A percentile compares a stretch with the other conserved stretches of the same genome.
These are phyloP conservation scores for Panzeria rudis DNA, from an alignment of 2,888 invertebrate species.

Conservation along the genomic window DNA sequence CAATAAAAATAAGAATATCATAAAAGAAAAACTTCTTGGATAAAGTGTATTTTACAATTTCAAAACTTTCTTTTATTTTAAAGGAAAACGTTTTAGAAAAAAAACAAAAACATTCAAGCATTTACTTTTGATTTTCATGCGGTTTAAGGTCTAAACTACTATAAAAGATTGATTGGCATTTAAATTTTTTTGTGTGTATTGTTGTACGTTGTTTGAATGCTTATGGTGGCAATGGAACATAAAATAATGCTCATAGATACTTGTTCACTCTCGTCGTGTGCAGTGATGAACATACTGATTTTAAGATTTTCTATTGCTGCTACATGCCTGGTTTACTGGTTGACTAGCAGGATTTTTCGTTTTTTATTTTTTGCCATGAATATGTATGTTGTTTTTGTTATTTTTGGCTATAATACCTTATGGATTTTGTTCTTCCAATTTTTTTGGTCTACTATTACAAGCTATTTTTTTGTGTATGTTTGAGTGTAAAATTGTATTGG, in stretches of 20 bases:
- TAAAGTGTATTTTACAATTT: slow-evolving; percentile 57
- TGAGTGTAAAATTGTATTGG: slow-evolving; percentile 43
- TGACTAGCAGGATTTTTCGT: slow-evolving; percentile 35
- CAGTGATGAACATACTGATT: slow-evolving; percentile 50
- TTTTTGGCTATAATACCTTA: slow-evolving; percentile 63
- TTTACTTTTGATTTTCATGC: slow-evolving; percentile 73
- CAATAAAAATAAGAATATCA: not conserved
- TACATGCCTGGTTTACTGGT: slow-evolving; percentile 62
- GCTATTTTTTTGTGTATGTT: slow-evolving; percentile 11
- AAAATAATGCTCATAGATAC: slow-evolving; percentile 12
- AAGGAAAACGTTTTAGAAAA: slow-evolving; percentile 28
- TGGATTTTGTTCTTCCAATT: slow-evolving; percentile 46
- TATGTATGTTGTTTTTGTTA: slow-evolving; percentile 11
- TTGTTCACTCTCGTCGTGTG: slow-evolving; percentile 24
- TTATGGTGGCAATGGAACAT: slow-evolving; percentile 49
- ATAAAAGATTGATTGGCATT: slow-evolving; percentile 71
- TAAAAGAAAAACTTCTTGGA: slow-evolving; percentile 33
- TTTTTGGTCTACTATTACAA: slow-evolving; percentile 22
- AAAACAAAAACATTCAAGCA: slow-evolving; percentile 14
- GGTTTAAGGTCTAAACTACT: slow-evolving; percentile 72
- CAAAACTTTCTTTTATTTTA: slow-evolving; percentile 37
- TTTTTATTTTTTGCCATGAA: not conserved
- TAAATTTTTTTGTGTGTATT: slow-evolving; percentile 46
- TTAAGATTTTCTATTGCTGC: slow-evolving; percentile 46
- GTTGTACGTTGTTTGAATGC: slow-evolving; percentile 65